Evolutionary conservation across 2,113 vertebrate genomes (phyloP), one percentile per base, ranked within the genome.

Genomic region (Regulus satrapa): DNA sequence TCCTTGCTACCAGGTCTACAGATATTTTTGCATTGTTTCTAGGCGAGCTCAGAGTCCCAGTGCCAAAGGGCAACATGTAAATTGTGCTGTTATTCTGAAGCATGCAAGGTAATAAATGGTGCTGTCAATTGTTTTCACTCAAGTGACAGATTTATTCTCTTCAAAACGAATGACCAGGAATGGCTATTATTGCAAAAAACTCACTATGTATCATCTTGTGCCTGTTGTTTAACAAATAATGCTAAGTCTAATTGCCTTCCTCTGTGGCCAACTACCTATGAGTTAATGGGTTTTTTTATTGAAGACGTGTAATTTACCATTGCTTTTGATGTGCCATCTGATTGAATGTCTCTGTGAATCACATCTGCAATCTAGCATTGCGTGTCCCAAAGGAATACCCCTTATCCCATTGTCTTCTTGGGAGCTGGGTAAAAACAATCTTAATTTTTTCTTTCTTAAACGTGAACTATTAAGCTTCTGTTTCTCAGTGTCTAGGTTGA

Each of bases 41-140:
- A 48, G 87, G 88, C 31, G 10, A 85, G 95, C 89, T 72, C 80
- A 80, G 78, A 94, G 78, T 79, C n/a, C 19, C 6, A 12, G 75
- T 81, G 95, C 94, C 93, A 95, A 94, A 97, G 97, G 97, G 94
- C 91, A 96, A 76, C 86, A 96, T 97, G 97, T 92, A 98, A 97
- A 98, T 97, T 90, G 95, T 97, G 91, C 94, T 96, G 97, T 74
- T 97, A 77, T 95, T 96, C 95, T 85, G 85, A 88, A 97, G 89
- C 91, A 92, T 67, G 94, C 86, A 64, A 90, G 93, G 94, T 98
- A 97, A 97, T 97, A 97, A 97, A 97, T 97, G 93, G 92, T 93
- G 87, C 96, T 97, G 97, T 97, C 97, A 98, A 87, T 97, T 96
- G 95, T 97, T 98, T 96, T 96, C 92, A 92, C 88, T 76, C 63